Evolutionary conservation across 30 jellyfish, hydroid and myxozoan genomes (phyloP).

Genomic region (Hydractinia echinata): DNA sequence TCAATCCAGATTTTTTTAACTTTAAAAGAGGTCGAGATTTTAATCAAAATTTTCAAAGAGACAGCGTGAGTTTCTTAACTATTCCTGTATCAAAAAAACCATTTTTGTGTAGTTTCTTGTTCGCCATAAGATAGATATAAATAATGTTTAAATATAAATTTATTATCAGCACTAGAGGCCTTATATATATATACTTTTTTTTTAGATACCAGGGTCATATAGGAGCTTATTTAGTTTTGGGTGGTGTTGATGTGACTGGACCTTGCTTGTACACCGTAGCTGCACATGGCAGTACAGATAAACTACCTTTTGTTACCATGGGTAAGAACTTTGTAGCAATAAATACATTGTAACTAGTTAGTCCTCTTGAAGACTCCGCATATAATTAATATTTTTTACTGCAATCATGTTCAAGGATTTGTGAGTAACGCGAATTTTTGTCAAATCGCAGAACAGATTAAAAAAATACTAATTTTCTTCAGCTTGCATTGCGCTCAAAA

Average conservation of each 20-base stretch:
- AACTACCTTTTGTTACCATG: slow-evolving; percentile 93
- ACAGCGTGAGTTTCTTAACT: too few species aligned
- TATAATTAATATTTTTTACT: too few species aligned
- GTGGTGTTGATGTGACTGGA: slow-evolving; percentile 98
- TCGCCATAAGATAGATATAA: background rate
- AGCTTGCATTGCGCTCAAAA: too few species aligned
- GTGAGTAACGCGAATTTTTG: too few species aligned
- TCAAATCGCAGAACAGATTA: too few species aligned
- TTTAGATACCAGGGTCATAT: slow-evolving; percentile 89
- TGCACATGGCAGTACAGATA: slow-evolving; percentile 96
- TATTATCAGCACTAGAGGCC: background rate
- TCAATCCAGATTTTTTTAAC: too few species aligned
- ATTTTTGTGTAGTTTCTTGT: background rate
- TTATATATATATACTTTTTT: background rate
- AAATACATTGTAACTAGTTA: too few species aligned
- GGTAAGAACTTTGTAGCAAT: slow-evolving; percentile 45
- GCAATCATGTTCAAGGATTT: too few species aligned
- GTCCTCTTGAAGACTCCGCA: too few species aligned
- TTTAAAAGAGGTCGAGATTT: too few species aligned
- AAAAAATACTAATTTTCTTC: too few species aligned
- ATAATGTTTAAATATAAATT: background rate
- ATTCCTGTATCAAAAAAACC: background rate
- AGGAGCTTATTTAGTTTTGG: slow-evolving; percentile 92
- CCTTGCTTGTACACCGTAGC: slow-evolving; percentile 85
- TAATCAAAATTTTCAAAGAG: too few species aligned